Evolutionary conservation across 2,113 vertebrate species (phyloP).

Genomic region (Sus scrofa): DNA sequence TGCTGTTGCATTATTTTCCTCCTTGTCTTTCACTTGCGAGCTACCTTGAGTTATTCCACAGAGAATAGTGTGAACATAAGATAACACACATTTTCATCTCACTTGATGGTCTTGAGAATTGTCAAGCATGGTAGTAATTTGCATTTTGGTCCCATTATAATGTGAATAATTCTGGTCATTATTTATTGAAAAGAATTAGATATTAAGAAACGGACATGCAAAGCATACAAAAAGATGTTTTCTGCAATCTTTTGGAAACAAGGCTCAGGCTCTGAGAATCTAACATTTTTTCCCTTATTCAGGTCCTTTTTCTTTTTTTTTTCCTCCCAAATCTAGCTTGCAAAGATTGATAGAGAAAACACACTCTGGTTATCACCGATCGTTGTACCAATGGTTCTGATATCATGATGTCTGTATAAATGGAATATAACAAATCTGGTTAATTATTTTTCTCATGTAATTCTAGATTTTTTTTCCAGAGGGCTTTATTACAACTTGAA

Average conservation of each 20-base stretch:
- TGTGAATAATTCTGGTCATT: neutral
- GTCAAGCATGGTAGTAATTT: neutral
- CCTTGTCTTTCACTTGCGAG: slow-evolving; percentile 45
- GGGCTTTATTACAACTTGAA: neutral
- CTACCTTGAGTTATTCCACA: slow-evolving; percentile 16
- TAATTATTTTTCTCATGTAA: neutral
- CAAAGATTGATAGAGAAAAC: neutral
- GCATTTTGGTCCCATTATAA: neutral
- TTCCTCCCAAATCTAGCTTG: neutral
- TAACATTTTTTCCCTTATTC: neutral
- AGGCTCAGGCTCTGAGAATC: neutral
- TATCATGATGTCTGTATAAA: neutral
- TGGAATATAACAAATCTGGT: neutral
- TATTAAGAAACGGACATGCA: neutral
- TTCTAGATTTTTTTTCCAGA: neutral
- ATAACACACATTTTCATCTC: slow-evolving; percentile 51
- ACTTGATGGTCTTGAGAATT: neutral
- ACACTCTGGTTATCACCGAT: neutral
- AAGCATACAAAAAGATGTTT: neutral
- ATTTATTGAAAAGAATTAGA: slow-evolving; percentile 1
- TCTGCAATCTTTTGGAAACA: neutral
- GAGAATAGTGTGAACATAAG: slow-evolving; percentile 13
- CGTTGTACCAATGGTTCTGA: neutral
- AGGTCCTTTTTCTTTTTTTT: neutral
- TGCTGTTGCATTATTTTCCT: neutral